A percentile compares a stretch with the other conserved stretches of the same genome.
phyloP scores from a whole-genome alignment of 2,797 vertebrate species.

The Gouania willdenowi region DNA sequence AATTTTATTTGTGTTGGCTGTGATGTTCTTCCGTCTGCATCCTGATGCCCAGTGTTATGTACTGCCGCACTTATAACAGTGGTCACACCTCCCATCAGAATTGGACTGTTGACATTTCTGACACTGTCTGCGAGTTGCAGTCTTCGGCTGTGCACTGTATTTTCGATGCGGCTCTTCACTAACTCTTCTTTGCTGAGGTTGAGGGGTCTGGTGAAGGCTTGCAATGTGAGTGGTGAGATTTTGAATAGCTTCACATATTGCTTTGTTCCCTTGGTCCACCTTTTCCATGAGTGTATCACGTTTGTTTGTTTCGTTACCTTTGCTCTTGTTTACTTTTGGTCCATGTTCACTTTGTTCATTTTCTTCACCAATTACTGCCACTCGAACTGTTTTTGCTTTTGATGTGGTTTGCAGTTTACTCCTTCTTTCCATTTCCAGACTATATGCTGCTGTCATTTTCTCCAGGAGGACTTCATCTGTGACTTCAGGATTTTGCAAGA shows the following conservation, averaged over 20 bases:
- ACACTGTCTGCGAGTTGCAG: not conserved
- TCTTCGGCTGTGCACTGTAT: not conserved
- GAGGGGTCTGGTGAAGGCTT: not conserved
- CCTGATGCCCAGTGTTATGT: not conserved
- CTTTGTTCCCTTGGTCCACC: not conserved
- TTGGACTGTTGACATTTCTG: not conserved
- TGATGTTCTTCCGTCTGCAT: not conserved
- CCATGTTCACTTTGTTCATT: not conserved
- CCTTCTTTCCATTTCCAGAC: not conserved
- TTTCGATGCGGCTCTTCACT: not conserved
- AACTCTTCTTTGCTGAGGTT: fast-evolving
- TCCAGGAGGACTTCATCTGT: not conserved
- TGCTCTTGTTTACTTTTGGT: not conserved
- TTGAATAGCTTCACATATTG: not conserved
- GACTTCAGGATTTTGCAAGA: not conserved
- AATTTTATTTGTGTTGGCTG: not conserved
- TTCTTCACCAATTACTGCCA: not conserved
- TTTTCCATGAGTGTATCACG: not conserved
- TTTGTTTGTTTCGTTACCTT: not conserved
- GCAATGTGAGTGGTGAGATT: not conserved
- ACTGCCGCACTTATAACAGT: not conserved
- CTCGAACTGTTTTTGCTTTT: not conserved
- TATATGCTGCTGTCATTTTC: not conserved
- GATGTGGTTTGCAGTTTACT: not conserved
- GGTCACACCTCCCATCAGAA: not conserved